phyloP scores from a whole-genome alignment of 2,113 vertebrate species.

The Sinocyclocheilus rhinocerous region DNA sequence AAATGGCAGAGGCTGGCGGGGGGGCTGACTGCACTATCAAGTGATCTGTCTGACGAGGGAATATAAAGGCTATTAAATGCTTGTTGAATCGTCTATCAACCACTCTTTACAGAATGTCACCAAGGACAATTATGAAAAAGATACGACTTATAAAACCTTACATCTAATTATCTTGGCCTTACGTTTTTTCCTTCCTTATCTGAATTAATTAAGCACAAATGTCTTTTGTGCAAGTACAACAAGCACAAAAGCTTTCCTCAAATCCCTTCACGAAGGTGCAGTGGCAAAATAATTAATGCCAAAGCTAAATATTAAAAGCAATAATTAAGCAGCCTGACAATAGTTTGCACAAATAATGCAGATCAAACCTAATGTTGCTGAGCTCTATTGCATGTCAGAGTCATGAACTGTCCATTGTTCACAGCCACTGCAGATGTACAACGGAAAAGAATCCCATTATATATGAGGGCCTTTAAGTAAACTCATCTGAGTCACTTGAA shows the following conservation, averaged over 20 bases:
- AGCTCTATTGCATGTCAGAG: background rate
- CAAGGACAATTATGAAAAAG: slow-evolving; percentile 13
- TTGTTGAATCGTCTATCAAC: slow-evolving; percentile 19
- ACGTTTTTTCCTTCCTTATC: background rate
- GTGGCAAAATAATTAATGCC: slow-evolving; percentile 10
- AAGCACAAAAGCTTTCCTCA: slow-evolving; percentile 10
- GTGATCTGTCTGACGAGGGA: slow-evolving; percentile 34
- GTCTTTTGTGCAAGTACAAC: slow-evolving; percentile 14
- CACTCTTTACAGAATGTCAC: slow-evolving; percentile 15
- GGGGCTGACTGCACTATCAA: slow-evolving; percentile 27
- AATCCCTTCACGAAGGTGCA: slow-evolving; percentile 19
- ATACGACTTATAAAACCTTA: background rate
- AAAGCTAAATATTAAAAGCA: slow-evolving; percentile 14
- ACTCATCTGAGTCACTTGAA: background rate
- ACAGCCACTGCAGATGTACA: background rate
- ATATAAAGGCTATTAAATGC: slow-evolving; percentile 33
- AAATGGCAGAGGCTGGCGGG: slow-evolving; percentile 20
- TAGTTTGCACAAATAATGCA: background rate
- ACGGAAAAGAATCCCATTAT: background rate
- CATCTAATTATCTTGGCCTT: background rate
- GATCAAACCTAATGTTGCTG: background rate
- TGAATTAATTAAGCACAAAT: slow-evolving; percentile 24
- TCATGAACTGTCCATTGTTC: slow-evolving; percentile 14
- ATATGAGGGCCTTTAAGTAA: background rate
- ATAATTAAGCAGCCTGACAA: slow-evolving; percentile 20